Conservation (phyloP, 2,888 invertebrate species). For the Polydrusus cervinus region DNA sequence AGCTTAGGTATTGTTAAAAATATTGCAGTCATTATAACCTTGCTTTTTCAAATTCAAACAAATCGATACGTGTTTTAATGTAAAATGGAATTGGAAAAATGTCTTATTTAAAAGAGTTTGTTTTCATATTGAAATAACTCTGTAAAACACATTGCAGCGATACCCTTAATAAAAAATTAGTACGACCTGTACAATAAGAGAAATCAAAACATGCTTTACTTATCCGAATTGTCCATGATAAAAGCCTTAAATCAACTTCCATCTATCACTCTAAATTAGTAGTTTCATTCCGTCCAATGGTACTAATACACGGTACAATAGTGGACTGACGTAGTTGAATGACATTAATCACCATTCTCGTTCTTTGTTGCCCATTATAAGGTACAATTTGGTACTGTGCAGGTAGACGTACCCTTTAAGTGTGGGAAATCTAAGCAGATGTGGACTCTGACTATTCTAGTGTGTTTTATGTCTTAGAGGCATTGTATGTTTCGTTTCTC, state of each 20-base stretch:
- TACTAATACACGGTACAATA: slow-evolving; percentile 10
- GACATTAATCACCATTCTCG: slow-evolving; percentile 15
- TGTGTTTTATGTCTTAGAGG: background rate
- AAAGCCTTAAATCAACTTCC: background rate
- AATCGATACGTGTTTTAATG: no score
- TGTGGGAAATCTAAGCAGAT: slow-evolving; percentile 26
- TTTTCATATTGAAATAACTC: no score
- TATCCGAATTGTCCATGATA: background rate
- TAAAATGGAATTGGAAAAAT: no score
- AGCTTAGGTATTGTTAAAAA: no score
- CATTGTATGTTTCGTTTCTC: background rate
- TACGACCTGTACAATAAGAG: background rate
- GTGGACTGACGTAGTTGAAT: background rate
- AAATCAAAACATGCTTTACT: slow-evolving; percentile 23
- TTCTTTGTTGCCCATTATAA: slow-evolving; percentile 18
- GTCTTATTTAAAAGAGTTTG: no score
- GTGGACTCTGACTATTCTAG: background rate
- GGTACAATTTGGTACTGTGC: background rate
- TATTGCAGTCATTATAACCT: no score
- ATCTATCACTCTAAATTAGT: slow-evolving; percentile 19
- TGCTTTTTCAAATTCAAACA: no score
- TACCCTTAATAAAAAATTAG: slow-evolving; percentile 15
- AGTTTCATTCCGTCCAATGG: slow-evolving; percentile 8
- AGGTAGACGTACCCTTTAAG: slow-evolving; percentile 25
- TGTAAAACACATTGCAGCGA: background rate